phyloP scores from a whole-genome alignment of 1,140 invertebrate genomes.

The Mya arenaria region DNA sequence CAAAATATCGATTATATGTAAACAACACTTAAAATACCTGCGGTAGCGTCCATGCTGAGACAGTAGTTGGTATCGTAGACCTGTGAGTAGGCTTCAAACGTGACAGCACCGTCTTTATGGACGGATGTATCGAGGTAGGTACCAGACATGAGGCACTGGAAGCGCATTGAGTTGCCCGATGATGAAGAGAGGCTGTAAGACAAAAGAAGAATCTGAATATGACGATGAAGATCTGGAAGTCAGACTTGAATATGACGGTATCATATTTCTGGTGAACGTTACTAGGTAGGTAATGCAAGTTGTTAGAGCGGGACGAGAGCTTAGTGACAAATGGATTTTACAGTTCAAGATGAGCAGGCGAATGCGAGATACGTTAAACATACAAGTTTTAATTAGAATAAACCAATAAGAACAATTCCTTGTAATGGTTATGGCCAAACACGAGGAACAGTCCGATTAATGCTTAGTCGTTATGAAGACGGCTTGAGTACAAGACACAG shows the following conservation, averaged over 20 bases:
- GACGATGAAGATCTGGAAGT: neutral
- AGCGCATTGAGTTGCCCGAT: slow-evolving; percentile 22
- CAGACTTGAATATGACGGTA: neutral
- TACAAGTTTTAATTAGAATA: neutral
- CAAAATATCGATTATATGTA: too few species aligned
- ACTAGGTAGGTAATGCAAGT: neutral
- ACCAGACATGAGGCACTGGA: slow-evolving; percentile 39
- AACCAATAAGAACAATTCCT: too few species aligned
- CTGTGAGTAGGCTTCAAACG: slow-evolving; percentile 18
- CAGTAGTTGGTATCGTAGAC: slow-evolving; percentile 50
- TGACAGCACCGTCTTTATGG: slow-evolving; percentile 10
- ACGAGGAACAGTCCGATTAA: neutral
- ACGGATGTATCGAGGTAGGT: slow-evolving; percentile 44
- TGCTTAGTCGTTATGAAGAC: neutral
- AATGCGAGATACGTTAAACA: neutral
- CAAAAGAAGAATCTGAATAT: too few species aligned
- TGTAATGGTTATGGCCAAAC: too few species aligned
- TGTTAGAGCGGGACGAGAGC: neutral
- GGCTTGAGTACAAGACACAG: neutral
- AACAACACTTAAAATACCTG: too few species aligned
- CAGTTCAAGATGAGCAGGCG: neutral
- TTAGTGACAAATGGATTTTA: neutral
- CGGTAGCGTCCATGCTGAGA: slow-evolving; percentile 30
- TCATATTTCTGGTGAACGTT: neutral
- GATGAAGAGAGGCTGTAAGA: slow-evolving; percentile 21